Evolutionary conservation across 2,888 invertebrate genomes (phyloP).

Genomic region (Lithophane socia): DNA sequence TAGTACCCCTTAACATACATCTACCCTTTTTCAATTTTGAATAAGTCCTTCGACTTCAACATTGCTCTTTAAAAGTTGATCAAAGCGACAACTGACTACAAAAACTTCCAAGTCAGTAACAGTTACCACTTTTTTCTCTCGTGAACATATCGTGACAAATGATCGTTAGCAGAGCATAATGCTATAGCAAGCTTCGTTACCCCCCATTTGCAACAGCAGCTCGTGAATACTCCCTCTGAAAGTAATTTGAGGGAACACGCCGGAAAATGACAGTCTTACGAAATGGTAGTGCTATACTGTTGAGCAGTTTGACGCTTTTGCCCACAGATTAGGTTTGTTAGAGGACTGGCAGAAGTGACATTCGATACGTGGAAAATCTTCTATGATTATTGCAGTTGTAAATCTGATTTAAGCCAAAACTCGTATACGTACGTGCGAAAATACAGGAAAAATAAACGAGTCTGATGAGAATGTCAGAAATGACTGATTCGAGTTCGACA

Average conservation of each 20-base stretch:
- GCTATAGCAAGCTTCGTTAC: conserved; percentile 58
- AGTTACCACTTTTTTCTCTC: not conserved
- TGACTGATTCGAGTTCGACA: not conserved
- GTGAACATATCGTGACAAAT: conserved; percentile 43
- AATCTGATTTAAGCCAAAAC: not conserved
- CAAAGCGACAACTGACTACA: not conserved
- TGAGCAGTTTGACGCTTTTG: not conserved
- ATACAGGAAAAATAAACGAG: not conserved
- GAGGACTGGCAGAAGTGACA: not conserved
- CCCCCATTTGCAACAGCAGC: conserved; percentile 67
- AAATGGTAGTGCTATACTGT: conserved; percentile 36
- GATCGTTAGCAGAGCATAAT: conserved; percentile 37
- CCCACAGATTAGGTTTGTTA: not conserved
- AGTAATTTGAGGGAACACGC: conserved; percentile 70
- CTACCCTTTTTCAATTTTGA: not conserved
- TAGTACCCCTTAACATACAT: not conserved
- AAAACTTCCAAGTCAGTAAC: not conserved
- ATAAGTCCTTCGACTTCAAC: not conserved
- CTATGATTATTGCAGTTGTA: not conserved
- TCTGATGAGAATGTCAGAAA: not conserved
- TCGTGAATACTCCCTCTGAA: conserved; percentile 60
- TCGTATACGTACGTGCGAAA: too few species aligned
- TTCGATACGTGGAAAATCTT: not conserved
- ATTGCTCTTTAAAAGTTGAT: not conserved
- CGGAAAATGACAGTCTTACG: conserved; percentile 70